Evolutionary conservation across 2,888 invertebrate genomes (phyloP), one percentile per base, ranked within the genome.

Genomic region (Apocheima hispidaria): DNA sequence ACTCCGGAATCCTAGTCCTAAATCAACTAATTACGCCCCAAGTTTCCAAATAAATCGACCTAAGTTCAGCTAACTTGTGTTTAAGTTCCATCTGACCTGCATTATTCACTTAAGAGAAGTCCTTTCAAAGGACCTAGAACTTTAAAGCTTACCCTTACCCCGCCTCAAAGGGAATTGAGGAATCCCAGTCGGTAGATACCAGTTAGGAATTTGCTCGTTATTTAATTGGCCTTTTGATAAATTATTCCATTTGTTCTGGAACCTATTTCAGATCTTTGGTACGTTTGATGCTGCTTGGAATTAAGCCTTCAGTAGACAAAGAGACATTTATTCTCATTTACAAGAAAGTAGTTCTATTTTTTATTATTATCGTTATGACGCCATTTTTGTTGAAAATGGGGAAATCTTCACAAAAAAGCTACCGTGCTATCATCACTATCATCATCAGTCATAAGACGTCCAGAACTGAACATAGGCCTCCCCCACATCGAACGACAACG

Each of bases 91-190:
- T 46, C 59, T 55, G 60, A 53, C 62, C 58, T 60, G 54, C 54
- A 64, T 67, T 57, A 64, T 60, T 62, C 60, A 64, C 36, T 56
- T 38, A 63, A 44, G 26, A 44, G 49, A 60, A 64, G 40, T 52
- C 57, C 35, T 58, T 38, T 61, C 63, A 58, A 66, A 65, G 66
- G 49, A 10, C 26, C 56, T 51, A 44, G 41, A 61, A 61, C 61
- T 68, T 51, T 35, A 51, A 63, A 58, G 38, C 48, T 48, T 51
- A 10, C 33, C 48, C 40, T 56, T 38, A 16, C 44, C 10, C 38
- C 21, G 28, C 33, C 55, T 68, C 64, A 66, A 68, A 68, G 57
- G 60, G 56, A 63, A 61, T 68, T 57, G 60, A 58, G 60, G 56
- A 63, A 61, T 60, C 57, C 44, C 50, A 43, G 43, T 54, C 40